Percentiles rank a stretch among this genome's conserved stretches.
phyloP scores from a whole-genome alignment of 1,140 invertebrate species.

The Solenopsis fugax region DNA sequence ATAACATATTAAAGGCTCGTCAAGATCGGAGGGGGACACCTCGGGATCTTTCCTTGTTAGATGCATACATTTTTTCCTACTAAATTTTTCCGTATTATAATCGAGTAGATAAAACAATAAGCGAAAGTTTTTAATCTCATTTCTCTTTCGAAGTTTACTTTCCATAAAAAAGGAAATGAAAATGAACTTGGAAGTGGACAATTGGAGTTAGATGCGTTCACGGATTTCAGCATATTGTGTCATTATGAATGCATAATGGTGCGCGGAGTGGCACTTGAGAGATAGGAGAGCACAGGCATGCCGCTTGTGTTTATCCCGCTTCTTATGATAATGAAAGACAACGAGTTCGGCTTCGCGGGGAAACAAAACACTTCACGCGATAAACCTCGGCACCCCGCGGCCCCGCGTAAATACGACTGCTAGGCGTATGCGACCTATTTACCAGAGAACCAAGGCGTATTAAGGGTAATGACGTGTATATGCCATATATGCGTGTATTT shows the following conservation, averaged over 20 bases:
- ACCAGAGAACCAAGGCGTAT: neutral
- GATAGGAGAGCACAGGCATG: neutral
- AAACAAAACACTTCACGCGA: constrained; percentile 23
- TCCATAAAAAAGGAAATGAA: neutral
- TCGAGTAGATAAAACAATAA: neutral
- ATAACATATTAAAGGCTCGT: too few relatives aligned
- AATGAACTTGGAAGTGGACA: neutral
- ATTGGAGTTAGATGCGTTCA: constrained; percentile 35
- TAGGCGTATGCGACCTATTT: constrained; percentile 2
- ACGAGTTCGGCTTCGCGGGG: neutral
- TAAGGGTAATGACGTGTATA: neutral
- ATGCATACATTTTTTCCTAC: neutral
- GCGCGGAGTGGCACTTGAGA: neutral
- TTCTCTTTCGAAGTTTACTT: neutral
- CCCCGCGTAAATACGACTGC: neutral
- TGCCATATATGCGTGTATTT: neutral
- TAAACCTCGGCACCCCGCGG: neutral
- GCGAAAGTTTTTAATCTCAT: neutral
- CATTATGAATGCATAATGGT: constrained; percentile 17
- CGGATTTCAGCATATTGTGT: neutral
- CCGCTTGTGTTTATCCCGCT: constrained; percentile 6
- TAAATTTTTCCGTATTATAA: neutral
- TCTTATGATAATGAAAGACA: constrained; percentile 30
- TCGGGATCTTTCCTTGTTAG: too few relatives aligned
- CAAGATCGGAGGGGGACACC: too few relatives aligned